Evolutionary conservation across 2,888 invertebrate species (phyloP).

Genomic region (Arrhopalites spinosus): DNA sequence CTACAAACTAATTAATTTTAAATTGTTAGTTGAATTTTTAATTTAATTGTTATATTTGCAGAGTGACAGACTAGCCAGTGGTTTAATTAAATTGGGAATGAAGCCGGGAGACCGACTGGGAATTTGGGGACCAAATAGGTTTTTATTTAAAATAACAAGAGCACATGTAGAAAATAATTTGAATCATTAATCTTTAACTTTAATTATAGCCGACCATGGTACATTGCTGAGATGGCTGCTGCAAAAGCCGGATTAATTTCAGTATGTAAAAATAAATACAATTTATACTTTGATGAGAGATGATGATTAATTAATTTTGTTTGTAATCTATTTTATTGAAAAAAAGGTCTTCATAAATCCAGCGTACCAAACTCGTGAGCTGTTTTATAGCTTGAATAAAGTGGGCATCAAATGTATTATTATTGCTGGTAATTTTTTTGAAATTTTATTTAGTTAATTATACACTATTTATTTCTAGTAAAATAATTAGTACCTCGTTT

Average conservation of each 20-base stretch:
- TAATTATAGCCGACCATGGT: conserved; percentile 69
- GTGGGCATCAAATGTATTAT: conserved; percentile 72
- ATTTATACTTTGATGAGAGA: neutral
- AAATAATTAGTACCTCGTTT: no score
- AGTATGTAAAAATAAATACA: conserved; percentile 61
- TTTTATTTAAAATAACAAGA: no score
- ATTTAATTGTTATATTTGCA: conserved; percentile 57
- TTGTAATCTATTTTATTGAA: conserved; percentile 16
- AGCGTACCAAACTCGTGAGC: conserved; percentile 70
- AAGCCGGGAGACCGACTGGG: conserved; percentile 75
- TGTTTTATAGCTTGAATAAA: conserved; percentile 74
- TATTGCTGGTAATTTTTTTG: conserved; percentile 66
- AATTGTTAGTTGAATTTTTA: neutral
- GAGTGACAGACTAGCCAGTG: conserved; percentile 74
- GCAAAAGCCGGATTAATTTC: conserved; percentile 73
- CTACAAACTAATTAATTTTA: neutral
- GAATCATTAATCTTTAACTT: no score
- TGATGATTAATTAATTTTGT: neutral
- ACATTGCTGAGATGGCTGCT: conserved; percentile 71
- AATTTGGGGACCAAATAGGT: conserved; percentile 75
- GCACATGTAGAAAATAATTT: no score
- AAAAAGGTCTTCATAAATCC: conserved; percentile 76
- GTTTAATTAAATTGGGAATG: conserved; percentile 70
- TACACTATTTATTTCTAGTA: no score
- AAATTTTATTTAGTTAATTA: no score